These are phyloP conservation scores for Montipora sp. DNA, from an alignment of 64 coral and sea anemone species.

Conservation along the genomic window DNA sequence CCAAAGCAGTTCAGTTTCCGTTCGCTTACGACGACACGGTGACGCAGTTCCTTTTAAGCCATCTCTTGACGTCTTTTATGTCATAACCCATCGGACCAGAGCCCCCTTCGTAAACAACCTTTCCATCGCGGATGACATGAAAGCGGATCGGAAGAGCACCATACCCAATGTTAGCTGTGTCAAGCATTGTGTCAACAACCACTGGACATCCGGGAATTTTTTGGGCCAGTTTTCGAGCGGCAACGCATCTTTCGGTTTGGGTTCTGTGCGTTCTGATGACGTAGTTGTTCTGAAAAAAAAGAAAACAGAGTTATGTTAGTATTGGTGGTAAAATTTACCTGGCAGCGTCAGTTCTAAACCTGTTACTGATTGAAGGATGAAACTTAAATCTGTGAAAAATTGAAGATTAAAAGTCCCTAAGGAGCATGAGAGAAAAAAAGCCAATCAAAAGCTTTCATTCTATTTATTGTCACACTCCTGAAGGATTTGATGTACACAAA, in stretches of 20 bases:
- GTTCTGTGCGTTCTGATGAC: slow-evolving; percentile 72
- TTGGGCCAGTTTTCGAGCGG: slow-evolving; percentile 48
- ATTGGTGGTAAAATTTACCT: not conserved
- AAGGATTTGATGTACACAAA: too few species aligned
- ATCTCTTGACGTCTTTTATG: slow-evolving; percentile 22
- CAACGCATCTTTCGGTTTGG: slow-evolving; percentile 61
- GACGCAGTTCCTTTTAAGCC: slow-evolving; percentile 17
- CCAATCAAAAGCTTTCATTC: too few species aligned
- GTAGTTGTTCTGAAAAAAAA: slow-evolving; percentile 48
- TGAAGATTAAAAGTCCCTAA: not conserved
- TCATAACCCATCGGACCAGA: slow-evolving; percentile 62
- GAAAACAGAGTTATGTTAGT: not conserved
- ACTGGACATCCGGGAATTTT: slow-evolving; percentile 71
- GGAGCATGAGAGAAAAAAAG: not conserved
- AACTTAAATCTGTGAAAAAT: not conserved
- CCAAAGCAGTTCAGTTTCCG: not conserved
- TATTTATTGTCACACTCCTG: too few species aligned
- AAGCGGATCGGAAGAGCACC: slow-evolving; percentile 78
- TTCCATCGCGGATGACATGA: slow-evolving; percentile 64
- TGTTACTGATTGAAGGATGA: not conserved
- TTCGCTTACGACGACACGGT: not conserved
- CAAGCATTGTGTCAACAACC: slow-evolving; percentile 72
- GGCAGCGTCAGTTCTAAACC: not conserved
- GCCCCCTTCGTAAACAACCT: slow-evolving; percentile 75
- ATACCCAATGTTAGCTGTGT: slow-evolving; percentile 66